These are phyloP conservation scores for Uloborus plumipes DNA, from an alignment of 2,888 invertebrate species.

Conservation along the genomic window DNA sequence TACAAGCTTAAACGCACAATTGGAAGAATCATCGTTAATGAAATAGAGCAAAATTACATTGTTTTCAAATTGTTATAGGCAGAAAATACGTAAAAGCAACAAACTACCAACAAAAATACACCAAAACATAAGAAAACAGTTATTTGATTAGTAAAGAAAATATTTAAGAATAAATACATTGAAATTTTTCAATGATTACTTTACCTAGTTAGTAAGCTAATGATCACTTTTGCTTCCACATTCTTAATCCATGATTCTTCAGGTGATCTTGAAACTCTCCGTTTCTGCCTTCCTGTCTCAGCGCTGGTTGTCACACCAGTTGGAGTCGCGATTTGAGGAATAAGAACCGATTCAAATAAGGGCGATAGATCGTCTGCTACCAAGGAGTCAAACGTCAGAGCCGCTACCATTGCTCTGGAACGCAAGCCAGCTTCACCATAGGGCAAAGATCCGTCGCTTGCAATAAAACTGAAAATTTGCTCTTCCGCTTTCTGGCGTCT, in stretches of 20 bases:
- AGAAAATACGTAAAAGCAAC: no score
- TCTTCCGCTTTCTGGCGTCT: slow-evolving; percentile 70
- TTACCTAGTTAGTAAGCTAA: slow-evolving; percentile 33
- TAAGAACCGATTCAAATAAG: slow-evolving; percentile 69
- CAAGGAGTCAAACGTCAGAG: slow-evolving; percentile 69
- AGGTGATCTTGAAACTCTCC: slow-evolving; percentile 8
- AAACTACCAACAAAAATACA: no score
- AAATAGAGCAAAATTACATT: no score
- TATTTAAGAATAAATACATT: no score
- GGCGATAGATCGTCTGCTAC: slow-evolving; percentile 70
- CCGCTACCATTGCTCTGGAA: slow-evolving; percentile 69
- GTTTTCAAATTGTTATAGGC: no score
- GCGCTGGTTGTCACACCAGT: slow-evolving; percentile 2
- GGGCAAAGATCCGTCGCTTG: slow-evolving; percentile 67
- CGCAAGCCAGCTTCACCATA: slow-evolving; percentile 65
- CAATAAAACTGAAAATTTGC: slow-evolving; percentile 71
- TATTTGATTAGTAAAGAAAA: no score
- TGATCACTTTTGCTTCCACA: slow-evolving; percentile 62
- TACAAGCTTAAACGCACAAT: no score
- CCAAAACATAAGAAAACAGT: no score
- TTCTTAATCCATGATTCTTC: slow-evolving; percentile 64
- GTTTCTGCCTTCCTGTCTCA: slow-evolving; percentile 11
- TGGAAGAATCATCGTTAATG: no score
- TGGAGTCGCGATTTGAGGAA: slow-evolving; percentile 69
- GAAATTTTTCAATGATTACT: not conserved